Evolutionary conservation across 2,888 invertebrate species (phyloP), one percentile per base, ranked within the genome.

Genomic region (Philonicus albiceps): DNA sequence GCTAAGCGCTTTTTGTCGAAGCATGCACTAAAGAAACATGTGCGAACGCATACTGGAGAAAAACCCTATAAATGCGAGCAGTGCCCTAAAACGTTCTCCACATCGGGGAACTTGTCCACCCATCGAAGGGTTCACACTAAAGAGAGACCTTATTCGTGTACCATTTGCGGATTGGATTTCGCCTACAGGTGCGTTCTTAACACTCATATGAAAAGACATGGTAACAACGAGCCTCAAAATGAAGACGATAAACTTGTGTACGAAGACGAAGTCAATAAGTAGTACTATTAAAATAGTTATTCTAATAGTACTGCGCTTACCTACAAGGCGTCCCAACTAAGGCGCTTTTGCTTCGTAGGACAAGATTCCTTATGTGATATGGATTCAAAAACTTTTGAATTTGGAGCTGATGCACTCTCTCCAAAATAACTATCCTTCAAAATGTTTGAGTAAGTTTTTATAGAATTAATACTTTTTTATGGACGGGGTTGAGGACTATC

Each of bases 11-110:
- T 87, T n/a, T 64, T 87, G 3, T 87, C 87, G 13, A 86, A 76
- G 16, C 86, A 86, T 53, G 86, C 87, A 27, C 64, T 87, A 3
- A 87, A 86, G 3, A 88, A 87, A 19, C 87, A 88, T 43, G 40
- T 88, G 27, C 86, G 88, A 2, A 85, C 74, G 3, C 88, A 88
- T 80, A 88, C 88, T 1, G 88, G 88, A n/a, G 88, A 88, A 34
- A 83, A 84, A 16, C 88, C 88, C 0, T 88, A 85, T 37, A 55
- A 86, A 49, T 88, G 88, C 49, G 43, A 85, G 16, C 34, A 83
- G 6, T 88, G 88, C 16, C 43, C 78, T 0, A 88, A 88, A 55
- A 31, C 16, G 22, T 88, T 88, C 73, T 31, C 86, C 16, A 86
- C 86, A 5, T 87, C 87, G 19, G 87, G 87, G 13, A 88, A 88